phyloP scores from a whole-genome alignment of 2,113 vertebrate species.

The Phylloscopus trochilus region DNA sequence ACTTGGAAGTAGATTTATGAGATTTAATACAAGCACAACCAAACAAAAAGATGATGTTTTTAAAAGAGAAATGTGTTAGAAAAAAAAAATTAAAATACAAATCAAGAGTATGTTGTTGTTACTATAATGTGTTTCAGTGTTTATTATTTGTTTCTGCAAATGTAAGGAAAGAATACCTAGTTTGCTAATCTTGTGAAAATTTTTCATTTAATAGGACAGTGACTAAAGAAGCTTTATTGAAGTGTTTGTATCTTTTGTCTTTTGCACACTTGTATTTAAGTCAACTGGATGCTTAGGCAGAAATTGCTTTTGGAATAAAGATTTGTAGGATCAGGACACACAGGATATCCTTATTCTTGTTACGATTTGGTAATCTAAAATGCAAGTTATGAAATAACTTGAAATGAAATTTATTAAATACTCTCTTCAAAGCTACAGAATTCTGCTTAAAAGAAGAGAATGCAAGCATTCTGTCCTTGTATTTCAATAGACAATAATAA shows the following conservation, averaged over 20 bases:
- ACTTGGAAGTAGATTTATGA: neutral
- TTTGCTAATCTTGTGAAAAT: neutral
- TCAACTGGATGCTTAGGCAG: neutral
- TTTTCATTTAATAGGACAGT: neutral
- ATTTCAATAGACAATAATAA: neutral
- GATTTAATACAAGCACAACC: neutral
- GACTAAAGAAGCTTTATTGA: neutral
- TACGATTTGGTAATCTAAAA: neutral
- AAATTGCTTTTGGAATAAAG: neutral
- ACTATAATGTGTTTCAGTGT: neutral
- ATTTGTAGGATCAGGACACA: neutral
- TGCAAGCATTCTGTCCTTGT: neutral
- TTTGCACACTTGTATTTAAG: neutral
- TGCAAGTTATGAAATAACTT: neutral
- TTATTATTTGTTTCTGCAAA: neutral
- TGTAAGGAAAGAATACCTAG: neutral
- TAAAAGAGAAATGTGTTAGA: neutral
- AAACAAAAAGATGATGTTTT: neutral
- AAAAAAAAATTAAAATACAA: constrained; percentile 33
- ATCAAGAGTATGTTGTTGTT: neutral
- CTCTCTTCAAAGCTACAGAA: neutral
- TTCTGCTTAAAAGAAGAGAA: neutral
- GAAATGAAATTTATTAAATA: neutral
- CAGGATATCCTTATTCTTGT: neutral
- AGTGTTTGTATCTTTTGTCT: neutral